Conservation (phyloP, 2,797 vertebrate genomes). For the Argyrosomus regius region DNA sequence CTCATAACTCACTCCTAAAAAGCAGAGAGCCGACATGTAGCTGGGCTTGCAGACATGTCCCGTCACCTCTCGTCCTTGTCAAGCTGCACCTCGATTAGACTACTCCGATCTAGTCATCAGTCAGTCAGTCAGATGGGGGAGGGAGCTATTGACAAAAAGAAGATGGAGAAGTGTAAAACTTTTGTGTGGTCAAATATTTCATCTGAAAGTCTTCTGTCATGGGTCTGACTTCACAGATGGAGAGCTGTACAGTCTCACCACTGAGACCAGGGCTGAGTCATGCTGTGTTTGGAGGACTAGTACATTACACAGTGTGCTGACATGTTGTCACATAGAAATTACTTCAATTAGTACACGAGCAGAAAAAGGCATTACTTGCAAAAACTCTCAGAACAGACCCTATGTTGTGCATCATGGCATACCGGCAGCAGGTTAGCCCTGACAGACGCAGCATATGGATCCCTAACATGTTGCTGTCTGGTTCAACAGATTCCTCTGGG, state of each 20-base stretch:
- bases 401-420: slow-evolving; percentile 16
- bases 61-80: slow-evolving; percentile 53
- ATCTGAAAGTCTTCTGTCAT: slow-evolving; percentile 23
- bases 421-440: slow-evolving; percentile 34
- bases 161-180: slow-evolving; percentile 12
- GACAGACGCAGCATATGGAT: slow-evolving; percentile 63
- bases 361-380: background rate
- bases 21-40: slow-evolving; percentile 33
- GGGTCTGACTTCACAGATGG: slow-evolving; percentile 36
- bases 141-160: slow-evolving; percentile 40
- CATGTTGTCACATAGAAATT: background rate
- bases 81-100: slow-evolving; percentile 48
- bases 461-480: slow-evolving; percentile 64
- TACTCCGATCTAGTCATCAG: slow-evolving; percentile 41
- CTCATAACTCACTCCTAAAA: slow-evolving; percentile 48
- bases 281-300: background rate
- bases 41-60: slow-evolving; percentile 37
- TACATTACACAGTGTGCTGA: background rate
- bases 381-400: background rate
- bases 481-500: slow-evolving; percentile 60
- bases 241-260: slow-evolving; percentile 30
- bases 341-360: background rate
- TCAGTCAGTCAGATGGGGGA: slow-evolving; percentile 23
- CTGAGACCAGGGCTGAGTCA: slow-evolving; percentile 34
- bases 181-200: slow-evolving; percentile 26